phyloP scores from a whole-genome alignment of 2,113 vertebrate species.

The Nerophis lumbriciformis region DNA sequence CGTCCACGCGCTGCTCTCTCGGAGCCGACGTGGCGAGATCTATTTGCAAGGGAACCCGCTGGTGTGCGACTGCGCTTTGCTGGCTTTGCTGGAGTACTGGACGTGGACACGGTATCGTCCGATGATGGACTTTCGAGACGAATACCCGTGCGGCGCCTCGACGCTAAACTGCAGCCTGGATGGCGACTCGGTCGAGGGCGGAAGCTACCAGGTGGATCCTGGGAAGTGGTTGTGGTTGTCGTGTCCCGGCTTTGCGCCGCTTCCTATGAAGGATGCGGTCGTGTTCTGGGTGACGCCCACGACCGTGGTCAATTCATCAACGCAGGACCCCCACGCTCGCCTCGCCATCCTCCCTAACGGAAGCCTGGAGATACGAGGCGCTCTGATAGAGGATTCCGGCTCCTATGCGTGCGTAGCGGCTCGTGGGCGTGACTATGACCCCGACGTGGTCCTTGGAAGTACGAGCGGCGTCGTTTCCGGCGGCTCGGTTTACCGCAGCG shows the following conservation, averaged over 20 bases:
- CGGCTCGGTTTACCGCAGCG: conserved; percentile 43
- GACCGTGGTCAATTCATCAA: conserved; percentile 64
- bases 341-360: conserved; percentile 73
- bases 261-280: conserved; percentile 28
- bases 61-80: conserved; percentile 74
- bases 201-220: conserved; percentile 67
- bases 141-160: conserved; percentile 65
- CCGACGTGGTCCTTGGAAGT: conserved; percentile 74
- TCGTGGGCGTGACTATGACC: conserved; percentile 58
- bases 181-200: conserved; percentile 56
- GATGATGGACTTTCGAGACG: conserved; percentile 72
- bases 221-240: conserved; percentile 73
- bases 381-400: conserved; percentile 73
- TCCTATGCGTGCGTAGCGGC: conserved; percentile 74
- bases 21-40: conserved; percentile 69
- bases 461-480: conserved; percentile 56
- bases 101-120: conserved; percentile 75
- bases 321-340: conserved; percentile 26
- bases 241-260: conserved; percentile 69
- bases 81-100: conserved; percentile 79
- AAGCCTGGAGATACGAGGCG: conserved; percentile 74
- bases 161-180: conserved; percentile 62
- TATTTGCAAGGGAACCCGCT: conserved; percentile 83
- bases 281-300: conserved; percentile 77
- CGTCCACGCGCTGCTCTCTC: conserved; percentile 70